These are phyloP conservation scores for Mellilla xanthometata DNA, from an alignment of 2,888 invertebrate genomes.

Conservation along the genomic window DNA sequence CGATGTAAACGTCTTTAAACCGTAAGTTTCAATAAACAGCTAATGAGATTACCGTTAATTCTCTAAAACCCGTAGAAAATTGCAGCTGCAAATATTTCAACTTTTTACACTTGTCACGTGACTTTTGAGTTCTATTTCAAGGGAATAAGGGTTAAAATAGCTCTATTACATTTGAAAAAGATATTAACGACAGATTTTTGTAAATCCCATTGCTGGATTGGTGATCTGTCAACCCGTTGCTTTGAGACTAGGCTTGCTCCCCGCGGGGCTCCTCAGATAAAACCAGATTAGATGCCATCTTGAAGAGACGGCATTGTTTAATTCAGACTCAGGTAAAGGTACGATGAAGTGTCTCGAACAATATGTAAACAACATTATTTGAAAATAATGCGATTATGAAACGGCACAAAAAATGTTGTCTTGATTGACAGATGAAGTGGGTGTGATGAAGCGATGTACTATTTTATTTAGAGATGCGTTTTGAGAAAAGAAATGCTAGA, in stretches of 20 bases:
- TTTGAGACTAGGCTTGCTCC: constrained; percentile 73
- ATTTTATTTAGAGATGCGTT: too few relatives aligned
- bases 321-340: constrained; percentile 59
- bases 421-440: constrained; percentile 54
- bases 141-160: constrained; percentile 49
- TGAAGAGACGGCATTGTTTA: constrained; percentile 72
- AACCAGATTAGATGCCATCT: constrained; percentile 78
- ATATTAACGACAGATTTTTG: constrained; percentile 57
- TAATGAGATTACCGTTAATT: constrained; percentile 70
- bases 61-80: constrained; percentile 59
- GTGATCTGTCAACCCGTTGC: constrained; percentile 81
- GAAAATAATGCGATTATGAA: constrained; percentile 67
- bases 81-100: constrained; percentile 52
- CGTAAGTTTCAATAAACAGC: constrained; percentile 1
- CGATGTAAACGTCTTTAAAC: too few relatives aligned
- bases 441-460: too few relatives aligned
- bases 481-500: too few relatives aligned
- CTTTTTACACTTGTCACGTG: constrained; percentile 41
- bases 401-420: constrained; percentile 47
- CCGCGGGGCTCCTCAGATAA: constrained; percentile 71
- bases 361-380: constrained; percentile 77
- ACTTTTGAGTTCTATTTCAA: constrained; percentile 21
- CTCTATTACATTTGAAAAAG: constrained; percentile 39
- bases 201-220: constrained; percentile 70
- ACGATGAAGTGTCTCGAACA: constrained; percentile 67